Conservation (phyloP, 2,888 invertebrate species). For the Apamea sordens region DNA sequence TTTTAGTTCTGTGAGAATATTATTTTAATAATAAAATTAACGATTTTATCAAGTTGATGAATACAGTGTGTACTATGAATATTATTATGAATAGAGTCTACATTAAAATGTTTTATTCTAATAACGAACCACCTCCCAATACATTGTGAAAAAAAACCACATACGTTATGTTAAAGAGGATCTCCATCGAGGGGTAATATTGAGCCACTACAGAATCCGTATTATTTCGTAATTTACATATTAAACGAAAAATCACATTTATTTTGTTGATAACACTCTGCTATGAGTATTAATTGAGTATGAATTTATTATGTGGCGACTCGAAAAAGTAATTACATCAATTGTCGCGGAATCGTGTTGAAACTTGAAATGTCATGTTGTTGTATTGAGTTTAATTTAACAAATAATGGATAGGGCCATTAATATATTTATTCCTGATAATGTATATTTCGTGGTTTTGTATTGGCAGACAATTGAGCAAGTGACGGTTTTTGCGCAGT, state of each 20-base stretch:
- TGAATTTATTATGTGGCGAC: slow-evolving; percentile 54
- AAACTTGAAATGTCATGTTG: slow-evolving; percentile 5
- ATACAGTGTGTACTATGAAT: neutral
- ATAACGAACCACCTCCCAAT: neutral
- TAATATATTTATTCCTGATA: neutral
- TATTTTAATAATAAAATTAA: too few species aligned
- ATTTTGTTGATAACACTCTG: slow-evolving; percentile 41
- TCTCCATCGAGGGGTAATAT: slow-evolving; percentile 20
- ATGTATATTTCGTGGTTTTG: slow-evolving; percentile 26
- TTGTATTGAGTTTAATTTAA: neutral
- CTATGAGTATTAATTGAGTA: slow-evolving; percentile 55
- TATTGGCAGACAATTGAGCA: neutral
- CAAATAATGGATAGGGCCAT: neutral
- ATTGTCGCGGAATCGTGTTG: slow-evolving; percentile 25
- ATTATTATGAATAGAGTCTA: neutral
- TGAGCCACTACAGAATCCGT: slow-evolving; percentile 21
- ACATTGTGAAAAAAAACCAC: neutral
- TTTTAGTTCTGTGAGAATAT: neutral
- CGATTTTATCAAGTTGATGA: neutral
- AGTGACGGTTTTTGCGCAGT: neutral
- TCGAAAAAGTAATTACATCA: slow-evolving; percentile 49
- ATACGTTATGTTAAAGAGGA: neutral
- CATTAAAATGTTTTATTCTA: neutral
- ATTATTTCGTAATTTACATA: slow-evolving; percentile 61
- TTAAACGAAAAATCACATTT: slow-evolving; percentile 62